phyloP scores from a whole-genome alignment of 2,797 vertebrate genomes.

The Microctenopoma stevenorrisi region DNA sequence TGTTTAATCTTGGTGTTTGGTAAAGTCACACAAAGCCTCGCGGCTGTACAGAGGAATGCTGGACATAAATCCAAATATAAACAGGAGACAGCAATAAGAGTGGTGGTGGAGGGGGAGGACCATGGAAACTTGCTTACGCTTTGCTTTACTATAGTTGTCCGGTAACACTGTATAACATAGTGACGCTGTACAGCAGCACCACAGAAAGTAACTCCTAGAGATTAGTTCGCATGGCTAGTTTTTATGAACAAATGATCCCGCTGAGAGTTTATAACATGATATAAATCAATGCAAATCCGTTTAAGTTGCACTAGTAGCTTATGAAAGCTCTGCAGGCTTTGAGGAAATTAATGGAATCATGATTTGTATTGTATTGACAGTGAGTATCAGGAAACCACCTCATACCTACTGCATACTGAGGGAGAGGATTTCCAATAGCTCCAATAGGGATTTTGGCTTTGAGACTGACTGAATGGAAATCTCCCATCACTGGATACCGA shows the following conservation, averaged over 20 bases:
- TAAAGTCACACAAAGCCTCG: constrained; percentile 6
- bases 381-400: constrained; percentile 15
- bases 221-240: neutral
- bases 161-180: no score
- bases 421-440: neutral
- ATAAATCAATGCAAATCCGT: neutral
- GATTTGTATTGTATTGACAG: constrained; percentile 16
- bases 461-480: neutral
- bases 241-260: neutral
- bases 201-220: no score
- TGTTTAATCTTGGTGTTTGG: constrained; percentile 20
- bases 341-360: constrained; percentile 37
- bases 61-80: constrained; percentile 28
- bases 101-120: neutral
- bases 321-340: constrained; percentile 31
- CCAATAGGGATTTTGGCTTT: neutral
- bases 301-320: constrained; percentile 9
- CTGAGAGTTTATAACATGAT: neutral
- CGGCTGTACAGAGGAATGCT: neutral
- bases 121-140: neutral
- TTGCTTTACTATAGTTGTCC: neutral
- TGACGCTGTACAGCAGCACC: no score
- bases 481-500: neutral
- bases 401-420: neutral
- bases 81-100: neutral